Evolutionary conservation across 2,888 invertebrate species (phyloP).

Genomic region (Tetrapedia diversipes): DNA sequence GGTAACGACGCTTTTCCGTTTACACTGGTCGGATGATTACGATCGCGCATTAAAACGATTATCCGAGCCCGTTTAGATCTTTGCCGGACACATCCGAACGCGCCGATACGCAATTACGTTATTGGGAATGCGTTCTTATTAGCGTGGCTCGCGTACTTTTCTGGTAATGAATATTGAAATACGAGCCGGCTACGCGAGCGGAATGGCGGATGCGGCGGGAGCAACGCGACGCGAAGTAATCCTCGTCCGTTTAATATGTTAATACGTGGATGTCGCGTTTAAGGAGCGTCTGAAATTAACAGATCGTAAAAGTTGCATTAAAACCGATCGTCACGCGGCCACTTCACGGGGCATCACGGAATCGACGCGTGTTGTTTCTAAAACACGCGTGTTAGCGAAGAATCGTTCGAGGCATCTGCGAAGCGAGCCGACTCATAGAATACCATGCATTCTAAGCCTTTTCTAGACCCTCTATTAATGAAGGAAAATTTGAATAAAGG

Average conservation of each 20-base stretch:
- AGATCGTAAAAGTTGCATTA: slow-evolving; percentile 56
- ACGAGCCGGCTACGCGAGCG: slow-evolving; percentile 7
- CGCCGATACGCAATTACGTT: slow-evolving; percentile 33
- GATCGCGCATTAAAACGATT: slow-evolving; percentile 37
- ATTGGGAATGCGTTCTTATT: slow-evolving; percentile 50
- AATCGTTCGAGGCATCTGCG: too few species aligned
- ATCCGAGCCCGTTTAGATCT: slow-evolving; percentile 26
- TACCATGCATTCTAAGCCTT: too few species aligned
- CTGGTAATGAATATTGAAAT: slow-evolving; percentile 50
- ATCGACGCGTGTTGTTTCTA: slow-evolving; percentile 2
- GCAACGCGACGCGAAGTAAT: slow-evolving; percentile 34
- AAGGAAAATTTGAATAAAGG: too few species aligned
- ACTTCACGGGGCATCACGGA: slow-evolving; percentile 5
- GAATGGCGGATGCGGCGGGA: slow-evolving; percentile 2
- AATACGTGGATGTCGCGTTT: slow-evolving; percentile 37
- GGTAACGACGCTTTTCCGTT: slow-evolving; percentile 49
- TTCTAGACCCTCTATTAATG: too few species aligned
- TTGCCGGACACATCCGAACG: slow-evolving; percentile 12
- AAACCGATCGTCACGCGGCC: slow-evolving; percentile 27
- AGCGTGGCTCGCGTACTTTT: slow-evolving; percentile 40
- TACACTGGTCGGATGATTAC: slow-evolving; percentile 15
- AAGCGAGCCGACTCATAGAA: too few species aligned
- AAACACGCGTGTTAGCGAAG: too few species aligned
- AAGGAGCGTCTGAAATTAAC: slow-evolving; percentile 54
- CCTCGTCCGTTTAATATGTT: slow-evolving; percentile 54